Percentiles rank a stretch among this genome's conserved stretches.
Evolutionary conservation across 1,140 invertebrate species (phyloP).

Genomic region (Zaprionus tsacasi): DNA sequence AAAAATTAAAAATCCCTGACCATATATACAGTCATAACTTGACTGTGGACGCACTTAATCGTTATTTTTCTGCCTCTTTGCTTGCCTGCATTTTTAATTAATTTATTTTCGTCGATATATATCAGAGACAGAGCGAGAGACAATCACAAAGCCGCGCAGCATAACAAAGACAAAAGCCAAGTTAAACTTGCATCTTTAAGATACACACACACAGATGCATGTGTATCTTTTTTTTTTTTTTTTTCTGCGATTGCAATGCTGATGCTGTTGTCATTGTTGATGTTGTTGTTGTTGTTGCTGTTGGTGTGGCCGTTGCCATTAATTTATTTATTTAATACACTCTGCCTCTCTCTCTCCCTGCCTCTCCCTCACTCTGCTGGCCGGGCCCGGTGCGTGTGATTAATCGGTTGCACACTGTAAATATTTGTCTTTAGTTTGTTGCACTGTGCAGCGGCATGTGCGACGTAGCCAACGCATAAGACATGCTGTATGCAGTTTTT

Average conservation of each 20-base stretch:
- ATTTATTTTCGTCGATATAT: slow-evolving; percentile 69
- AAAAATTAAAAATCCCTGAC: no score
- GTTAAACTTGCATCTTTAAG: slow-evolving; percentile 74
- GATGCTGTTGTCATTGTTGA: slow-evolving; percentile 40
- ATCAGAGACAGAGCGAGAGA: slow-evolving; percentile 13
- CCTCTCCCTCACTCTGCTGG: slow-evolving; percentile 4
- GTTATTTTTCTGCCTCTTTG: background rate
- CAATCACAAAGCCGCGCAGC: slow-evolving; percentile 55
- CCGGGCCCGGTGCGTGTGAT: slow-evolving; percentile 60
- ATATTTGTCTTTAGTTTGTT: slow-evolving; percentile 83
- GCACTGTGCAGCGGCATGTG: slow-evolving; percentile 38
- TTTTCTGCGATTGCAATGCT: slow-evolving; percentile 23
- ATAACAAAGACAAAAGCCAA: slow-evolving; percentile 78
- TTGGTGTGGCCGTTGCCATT: slow-evolving; percentile 57
- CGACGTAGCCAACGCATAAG: background rate
- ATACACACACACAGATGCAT: slow-evolving; percentile 48
- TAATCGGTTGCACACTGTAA: slow-evolving; percentile 78
- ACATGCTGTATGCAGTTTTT: background rate
- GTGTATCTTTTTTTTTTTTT: slow-evolving; percentile 37
- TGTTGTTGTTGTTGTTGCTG: slow-evolving; percentile 45
- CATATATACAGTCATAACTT: no score
- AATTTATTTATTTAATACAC: slow-evolving; percentile 82
- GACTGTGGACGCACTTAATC: no score
- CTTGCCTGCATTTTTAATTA: slow-evolving; percentile 77
- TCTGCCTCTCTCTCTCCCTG: slow-evolving; percentile 44